Base-by-base conservation (phyloP, 1,140 invertebrate species). In the Caligus rogercresseyi region DNA sequence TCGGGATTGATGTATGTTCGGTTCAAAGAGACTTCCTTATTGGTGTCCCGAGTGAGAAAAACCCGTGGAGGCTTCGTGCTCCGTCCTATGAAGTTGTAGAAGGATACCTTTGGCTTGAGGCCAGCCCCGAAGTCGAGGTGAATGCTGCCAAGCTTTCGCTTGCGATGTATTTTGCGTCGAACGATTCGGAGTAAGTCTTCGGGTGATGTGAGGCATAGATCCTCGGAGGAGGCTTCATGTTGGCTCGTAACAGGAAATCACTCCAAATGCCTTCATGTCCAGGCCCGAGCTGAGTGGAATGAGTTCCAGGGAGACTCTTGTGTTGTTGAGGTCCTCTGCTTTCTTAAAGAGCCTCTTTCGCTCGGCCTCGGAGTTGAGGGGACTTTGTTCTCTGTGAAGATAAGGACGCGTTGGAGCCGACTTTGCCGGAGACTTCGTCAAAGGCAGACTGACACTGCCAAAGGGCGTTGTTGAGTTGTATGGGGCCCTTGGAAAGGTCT, bases 391-490 rank as follows among this genome's bases (percentile, higher is more conserved):
- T 21, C 18, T 19, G 61, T 63, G 2, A 63, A 23, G 15, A 63
- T 23, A 2, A 63, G 52, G 3, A 63, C 57, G 18, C 52, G 55
- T 25, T 56, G 15, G 53, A 54, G 13, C 18, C 61, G 25, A 63
- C 54, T 20, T 63, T 63, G 13, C 61, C 61, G 23, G 2, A 18
- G 20, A 63, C 54, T 24, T 56, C 61, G 23, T 20, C 21, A 20
- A 63, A 58, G 15, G 57, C 14, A 15, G 61, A 56, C 19, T 63
- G 61, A 4, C 52, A 63, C 16, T 63, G 52, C 61, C 61, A 63
- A 1, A 63, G 20, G 15, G 52, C 61, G 4, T 63, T 54, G 20
- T 57, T 18, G 3, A 57, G 20, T 7, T 16, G 16, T 13, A 57
- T 16, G 3, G 21, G 3, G 13, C 55, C 55, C 15, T 13, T 43